Conservation (phyloP, 2,888 invertebrate genomes). For the Plebejus argus region DNA sequence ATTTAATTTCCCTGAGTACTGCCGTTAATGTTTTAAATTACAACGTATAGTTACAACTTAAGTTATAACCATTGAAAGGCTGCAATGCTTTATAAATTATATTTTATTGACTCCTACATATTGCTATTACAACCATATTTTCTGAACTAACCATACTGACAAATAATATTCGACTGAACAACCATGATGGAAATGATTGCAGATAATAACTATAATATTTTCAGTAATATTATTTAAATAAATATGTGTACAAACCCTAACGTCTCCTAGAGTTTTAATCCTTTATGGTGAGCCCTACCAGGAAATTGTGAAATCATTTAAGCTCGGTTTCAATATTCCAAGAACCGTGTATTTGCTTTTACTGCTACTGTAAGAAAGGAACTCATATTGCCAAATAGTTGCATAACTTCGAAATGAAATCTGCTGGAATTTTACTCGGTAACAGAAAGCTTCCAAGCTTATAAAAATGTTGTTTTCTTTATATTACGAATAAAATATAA, state of each 20-base stretch:
- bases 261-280: background rate
- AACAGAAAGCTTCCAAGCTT: background rate
- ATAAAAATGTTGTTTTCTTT: background rate
- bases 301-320: slow-evolving; percentile 18
- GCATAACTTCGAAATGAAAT: background rate
- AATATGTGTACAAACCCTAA: background rate
- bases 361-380: background rate
- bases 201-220: no score
- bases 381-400: background rate
- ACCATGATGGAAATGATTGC: no score
- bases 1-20: no score
- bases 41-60: no score
- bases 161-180: no score
- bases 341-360: slow-evolving; percentile 13
- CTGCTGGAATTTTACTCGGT: background rate
- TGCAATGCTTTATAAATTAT: no score
- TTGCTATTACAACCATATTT: no score
- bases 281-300: background rate
- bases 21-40: no score
- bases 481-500: background rate
- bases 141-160: no score
- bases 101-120: no score
- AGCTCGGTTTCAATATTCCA: slow-evolving; percentile 19
- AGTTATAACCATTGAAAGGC: no score
- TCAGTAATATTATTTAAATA: no score